Conservation (phyloP, 2,888 invertebrate species). For the Alitta virens region DNA sequence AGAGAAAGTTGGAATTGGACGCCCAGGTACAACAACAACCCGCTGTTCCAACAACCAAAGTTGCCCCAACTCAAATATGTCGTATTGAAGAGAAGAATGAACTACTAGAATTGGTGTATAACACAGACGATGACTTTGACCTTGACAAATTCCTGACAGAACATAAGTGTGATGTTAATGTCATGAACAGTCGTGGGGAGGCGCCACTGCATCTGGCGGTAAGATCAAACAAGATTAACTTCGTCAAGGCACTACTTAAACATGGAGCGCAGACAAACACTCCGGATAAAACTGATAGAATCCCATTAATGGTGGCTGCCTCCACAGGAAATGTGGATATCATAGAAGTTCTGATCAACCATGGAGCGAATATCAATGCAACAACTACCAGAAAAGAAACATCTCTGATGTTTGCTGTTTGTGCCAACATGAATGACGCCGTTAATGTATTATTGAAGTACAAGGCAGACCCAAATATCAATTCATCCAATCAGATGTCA, state of each 20-base stretch:
- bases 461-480: no score
- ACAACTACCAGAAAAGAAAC: not conserved
- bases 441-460: slow-evolving; percentile 9
- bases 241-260: slow-evolving; percentile 6
- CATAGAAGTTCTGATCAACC: not conserved
- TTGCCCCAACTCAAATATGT: no score
- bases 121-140: no score
- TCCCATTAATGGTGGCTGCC: slow-evolving; percentile 12
- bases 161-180: not conserved
- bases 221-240: not conserved
- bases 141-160: no score
- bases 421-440: slow-evolving; percentile 19
- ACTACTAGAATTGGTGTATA: no score
- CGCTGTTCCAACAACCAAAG: no score
- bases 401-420: slow-evolving; percentile 15
- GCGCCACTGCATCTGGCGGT: slow-evolving; percentile 19
- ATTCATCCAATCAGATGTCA: not conserved
- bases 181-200: not conserved
- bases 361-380: not conserved
- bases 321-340: not conserved
- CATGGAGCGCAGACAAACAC: slow-evolving; percentile 10
- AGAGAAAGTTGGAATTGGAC: no score
- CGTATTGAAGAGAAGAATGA: no score
- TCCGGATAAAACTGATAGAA: slow-evolving; percentile 10
- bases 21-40: no score